A percentile compares a stretch with the other conserved stretches of the same genome.
phyloP scores from a whole-genome alignment of 1,140 invertebrate genomes.

The Eriocheir sinensis region DNA sequence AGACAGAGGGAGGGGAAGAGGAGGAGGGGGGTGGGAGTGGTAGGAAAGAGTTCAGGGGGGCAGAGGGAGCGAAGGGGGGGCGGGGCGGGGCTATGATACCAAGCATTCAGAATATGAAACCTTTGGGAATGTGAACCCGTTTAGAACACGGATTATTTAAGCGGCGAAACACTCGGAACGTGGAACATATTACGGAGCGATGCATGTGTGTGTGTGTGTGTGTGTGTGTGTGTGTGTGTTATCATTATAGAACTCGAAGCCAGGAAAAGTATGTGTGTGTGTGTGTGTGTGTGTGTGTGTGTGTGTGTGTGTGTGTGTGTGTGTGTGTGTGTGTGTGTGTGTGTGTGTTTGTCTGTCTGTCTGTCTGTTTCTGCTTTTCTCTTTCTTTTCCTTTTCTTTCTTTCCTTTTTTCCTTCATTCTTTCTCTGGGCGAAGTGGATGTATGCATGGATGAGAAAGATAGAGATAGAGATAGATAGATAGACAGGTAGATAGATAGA shows the following conservation, averaged over 20 bases:
- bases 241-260: neutral
- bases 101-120: neutral
- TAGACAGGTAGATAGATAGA: neutral
- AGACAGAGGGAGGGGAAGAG: too few species aligned
- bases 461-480: neutral
- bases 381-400: slow-evolving; percentile 8
- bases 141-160: neutral
- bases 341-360: neutral
- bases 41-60: neutral
- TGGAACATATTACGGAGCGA: neutral
- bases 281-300: slow-evolving; percentile 28
- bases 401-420: neutral
- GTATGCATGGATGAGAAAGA: neutral
- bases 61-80: neutral
- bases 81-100: neutral
- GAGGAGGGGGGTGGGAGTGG: neutral
- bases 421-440: neutral
- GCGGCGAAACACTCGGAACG: neutral
- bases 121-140: neutral
- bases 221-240: slow-evolving; percentile 31
- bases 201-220: slow-evolving; percentile 29
- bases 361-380: slow-evolving; percentile 1
- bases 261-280: neutral
- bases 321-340: neutral
- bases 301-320: neutral